A percentile compares a stretch with the other conserved stretches of the same genome.
phyloP scores from a whole-genome alignment of 2,797 vertebrate genomes.

The Enteromius paludinosus region DNA sequence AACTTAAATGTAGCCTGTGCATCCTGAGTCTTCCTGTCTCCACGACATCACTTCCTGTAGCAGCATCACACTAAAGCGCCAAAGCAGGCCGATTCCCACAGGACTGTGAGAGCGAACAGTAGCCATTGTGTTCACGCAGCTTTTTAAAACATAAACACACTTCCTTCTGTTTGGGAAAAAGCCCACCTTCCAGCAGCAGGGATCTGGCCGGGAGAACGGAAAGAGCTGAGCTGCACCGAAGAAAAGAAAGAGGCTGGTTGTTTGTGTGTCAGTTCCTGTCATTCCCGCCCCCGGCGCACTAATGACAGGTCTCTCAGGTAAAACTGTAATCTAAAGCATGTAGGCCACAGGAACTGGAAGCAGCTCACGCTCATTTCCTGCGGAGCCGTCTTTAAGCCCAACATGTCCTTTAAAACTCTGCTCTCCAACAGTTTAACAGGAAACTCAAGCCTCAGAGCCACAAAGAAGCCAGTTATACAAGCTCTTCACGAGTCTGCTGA shows the following conservation, averaged over 20 bases:
- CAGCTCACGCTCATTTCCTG: conserved; percentile 42
- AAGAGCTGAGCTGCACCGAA: background rate
- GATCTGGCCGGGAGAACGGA: conserved; percentile 3
- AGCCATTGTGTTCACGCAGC: conserved; percentile 49
- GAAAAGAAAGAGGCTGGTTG: background rate
- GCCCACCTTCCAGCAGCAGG: conserved; percentile 19
- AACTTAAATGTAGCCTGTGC: background rate
- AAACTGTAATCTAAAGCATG: conserved; percentile 7
- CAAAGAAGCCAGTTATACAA: conserved; percentile 10
- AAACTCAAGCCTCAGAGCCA: background rate
- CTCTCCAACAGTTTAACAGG: conserved; percentile 9
- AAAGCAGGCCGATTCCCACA: conserved; percentile 33
- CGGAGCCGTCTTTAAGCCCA: background rate
- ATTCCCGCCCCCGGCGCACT: background rate
- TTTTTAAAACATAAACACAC: conserved; percentile 35
- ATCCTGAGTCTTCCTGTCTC: background rate
- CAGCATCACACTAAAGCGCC: conserved; percentile 7
- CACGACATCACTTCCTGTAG: conserved; percentile 35
- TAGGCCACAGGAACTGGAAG: conserved; percentile 27
- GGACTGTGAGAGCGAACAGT: conserved; percentile 36
- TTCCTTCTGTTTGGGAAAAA: conserved; percentile 43
- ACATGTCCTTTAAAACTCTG: background rate
- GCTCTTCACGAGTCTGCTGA: background rate
- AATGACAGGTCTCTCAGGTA: conserved; percentile 13
- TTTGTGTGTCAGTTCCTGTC: conserved; percentile 30